Evolutionary conservation across 2,113 vertebrate genomes (phyloP), one percentile per base, ranked within the genome.

Genomic region (Gobius niger): DNA sequence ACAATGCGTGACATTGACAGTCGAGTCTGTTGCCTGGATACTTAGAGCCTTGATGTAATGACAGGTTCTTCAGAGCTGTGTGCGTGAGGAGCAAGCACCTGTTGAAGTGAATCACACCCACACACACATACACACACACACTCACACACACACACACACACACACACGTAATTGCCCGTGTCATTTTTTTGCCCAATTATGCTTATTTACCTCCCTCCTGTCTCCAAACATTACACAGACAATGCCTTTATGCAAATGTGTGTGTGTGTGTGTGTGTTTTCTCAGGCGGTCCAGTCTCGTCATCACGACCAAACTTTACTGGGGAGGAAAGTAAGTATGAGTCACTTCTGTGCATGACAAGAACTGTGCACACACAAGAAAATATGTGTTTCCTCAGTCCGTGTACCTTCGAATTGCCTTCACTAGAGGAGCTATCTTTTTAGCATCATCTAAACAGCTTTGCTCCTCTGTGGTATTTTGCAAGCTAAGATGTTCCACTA

Each of bases 251-350:
- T 54, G 24, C 8, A 42, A 9, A 60, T 72, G 5, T 71, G 1
- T 72, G 5, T 63, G 7, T 72, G 5, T 71, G 1, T 72, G 5
- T 63, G 7, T 65, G 46, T 65, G 14, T 61, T 11, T 5, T 7
- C 18, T 66, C 13, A 99, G 98, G 91, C 93, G 97, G 42, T 98
- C 98, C 88, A 99, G 96, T 80, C 87, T 99, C 85, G 96, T 99
- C 85, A 99, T 99, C 66, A 99, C 98, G 62, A 99, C 98, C 5
- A 99, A 99, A 85, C 93, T 99, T 49, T 99, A 97, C 92, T 99
- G 98, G 97, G 98, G 98, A 80, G 98, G 98, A 93, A 99, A 97
- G 98, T 99, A 94, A 97, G 97, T 98, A 44, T 34, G 2, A 72
- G 16, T 46, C 13, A 46, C 8, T 40, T 57, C 19, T 19, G 12